Base-by-base conservation (phyloP, 1,140 invertebrate species). In the Drosophila auraria region DNA sequence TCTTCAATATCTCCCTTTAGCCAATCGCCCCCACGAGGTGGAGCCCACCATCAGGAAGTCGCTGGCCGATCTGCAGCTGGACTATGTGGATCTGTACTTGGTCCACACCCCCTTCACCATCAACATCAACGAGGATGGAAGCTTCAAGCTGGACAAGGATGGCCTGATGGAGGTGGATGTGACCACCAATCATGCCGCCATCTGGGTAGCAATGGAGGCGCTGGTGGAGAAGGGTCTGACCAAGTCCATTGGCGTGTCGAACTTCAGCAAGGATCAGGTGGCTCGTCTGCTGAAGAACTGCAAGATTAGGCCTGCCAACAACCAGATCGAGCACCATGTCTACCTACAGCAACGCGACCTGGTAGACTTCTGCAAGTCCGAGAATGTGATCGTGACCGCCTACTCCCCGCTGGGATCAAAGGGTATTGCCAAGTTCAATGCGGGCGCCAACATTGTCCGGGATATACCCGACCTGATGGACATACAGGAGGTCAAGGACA, bases 11-110 rank as follows among this genome's bases (percentile, higher is more conserved):
- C 53, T 65, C 33, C 11, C 14, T 15, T 2, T 17, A 83, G 95
- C 95, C 12, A 96, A 96, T 80, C 94, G 95, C 33, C 95, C 96
- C 17, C 94, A 95, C 3, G 95, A 96, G 61, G 97, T 98, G 15
- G 94, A 95, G 71, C 95, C 95, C 45, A 97, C 95, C 73, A 91
- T 98, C 20, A 95, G 95, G 42, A 93, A 95, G 58, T 98, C 97
- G 1, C 92, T 98, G 30, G 93, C 95, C 54, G 95, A 95, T 44
- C 93, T 98, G n/a, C 95, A 96, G 74, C 84, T 97, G 59, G 95
- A 96, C 62, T 98, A 98, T 87, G 92, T 98, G 4, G 97, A 98
- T 87, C 94, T 98, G 63, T 98, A 97, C 92, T 93, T 98, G 11
- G 94, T 98, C 59, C 97, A 98, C 76, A 95, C 95, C 30, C 97